Evolutionary conservation across 2,888 invertebrate genomes (phyloP).

Genomic region (Aporophyla nigra): DNA sequence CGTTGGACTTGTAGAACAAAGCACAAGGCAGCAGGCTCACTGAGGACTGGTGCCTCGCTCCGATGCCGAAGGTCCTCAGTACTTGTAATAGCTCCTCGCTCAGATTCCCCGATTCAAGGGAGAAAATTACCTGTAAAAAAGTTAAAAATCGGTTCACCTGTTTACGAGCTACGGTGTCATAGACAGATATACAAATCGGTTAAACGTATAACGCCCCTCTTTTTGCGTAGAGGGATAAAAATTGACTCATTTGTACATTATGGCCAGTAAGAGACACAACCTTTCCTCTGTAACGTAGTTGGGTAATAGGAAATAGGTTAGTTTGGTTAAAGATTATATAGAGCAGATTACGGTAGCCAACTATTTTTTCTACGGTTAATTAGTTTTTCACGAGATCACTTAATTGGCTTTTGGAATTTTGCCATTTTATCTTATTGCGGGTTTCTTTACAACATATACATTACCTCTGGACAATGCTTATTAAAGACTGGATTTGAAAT

Average conservation of each 20-base stretch:
- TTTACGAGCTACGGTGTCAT: no score
- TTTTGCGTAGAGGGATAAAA: no score
- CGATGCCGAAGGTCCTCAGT: constrained; percentile 91
- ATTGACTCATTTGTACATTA: background rate
- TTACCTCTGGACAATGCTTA: background rate
- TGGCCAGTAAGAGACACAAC: background rate
- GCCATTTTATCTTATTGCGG: constrained; percentile 20
- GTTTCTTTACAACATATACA: constrained; percentile 6
- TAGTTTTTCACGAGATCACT: constrained; percentile 36
- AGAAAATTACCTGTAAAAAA: constrained; percentile 91
- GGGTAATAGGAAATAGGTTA: constrained; percentile 9
- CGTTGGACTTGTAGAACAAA: constrained; percentile 86
- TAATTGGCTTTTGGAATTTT: constrained; percentile 41
- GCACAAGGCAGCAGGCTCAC: constrained; percentile 92
- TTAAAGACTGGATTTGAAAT: background rate
- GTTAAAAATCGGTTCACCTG: no score
- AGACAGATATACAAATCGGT: no score
- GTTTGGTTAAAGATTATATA: background rate
- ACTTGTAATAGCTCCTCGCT: constrained; percentile 92
- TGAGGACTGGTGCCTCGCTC: constrained; percentile 90
- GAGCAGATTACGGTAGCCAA: constrained; percentile 1
- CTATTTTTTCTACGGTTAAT: constrained; percentile 10
- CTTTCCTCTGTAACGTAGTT: background rate
- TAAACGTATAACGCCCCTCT: no score
- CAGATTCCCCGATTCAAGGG: constrained; percentile 89